Percentiles rank a stretch among this genome's conserved stretches.
Evolutionary conservation across 2,888 invertebrate genomes (phyloP).

Genomic region (Hipparchia semele): DNA sequence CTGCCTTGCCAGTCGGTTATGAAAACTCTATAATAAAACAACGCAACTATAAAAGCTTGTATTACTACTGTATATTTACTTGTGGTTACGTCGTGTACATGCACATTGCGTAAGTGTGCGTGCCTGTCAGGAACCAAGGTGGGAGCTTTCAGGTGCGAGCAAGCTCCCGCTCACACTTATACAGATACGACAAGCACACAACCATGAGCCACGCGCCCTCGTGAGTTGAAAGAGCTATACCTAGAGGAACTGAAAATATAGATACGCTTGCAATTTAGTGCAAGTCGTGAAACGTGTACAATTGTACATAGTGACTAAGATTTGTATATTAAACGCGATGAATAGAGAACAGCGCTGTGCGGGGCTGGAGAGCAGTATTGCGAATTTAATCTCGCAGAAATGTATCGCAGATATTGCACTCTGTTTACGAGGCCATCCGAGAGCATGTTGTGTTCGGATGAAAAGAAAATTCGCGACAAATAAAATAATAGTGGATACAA

Average conservation of each 20-base stretch:
- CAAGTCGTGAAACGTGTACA: neutral
- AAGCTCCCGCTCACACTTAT: too few species aligned
- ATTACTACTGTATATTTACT: too few species aligned
- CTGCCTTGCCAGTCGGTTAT: too few species aligned
- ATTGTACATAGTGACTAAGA: constrained; percentile 12
- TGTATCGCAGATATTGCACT: constrained; percentile 76
- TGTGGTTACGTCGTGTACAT: too few species aligned
- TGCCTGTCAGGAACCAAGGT: too few species aligned
- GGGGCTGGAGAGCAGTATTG: constrained; percentile 63
- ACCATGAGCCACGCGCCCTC: too few species aligned
- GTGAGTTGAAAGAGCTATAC: too few species aligned
- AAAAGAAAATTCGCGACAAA: constrained; percentile 37
- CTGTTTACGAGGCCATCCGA: constrained; percentile 65
- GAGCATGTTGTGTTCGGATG: constrained; percentile 40
- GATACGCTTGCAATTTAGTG: constrained; percentile 1
- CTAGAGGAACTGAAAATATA: neutral
- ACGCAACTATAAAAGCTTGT: too few species aligned
- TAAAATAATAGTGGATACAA: neutral
- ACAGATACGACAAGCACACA: too few species aligned
- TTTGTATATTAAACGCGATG: constrained; percentile 43
- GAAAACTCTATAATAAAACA: too few species aligned
- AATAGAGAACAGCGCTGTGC: constrained; percentile 67
- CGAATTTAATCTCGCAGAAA: constrained; percentile 81
- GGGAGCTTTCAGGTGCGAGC: too few species aligned
- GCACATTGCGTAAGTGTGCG: too few species aligned